Conservation (phyloP, 2,888 invertebrate species). For the Acrobasis repandana region DNA sequence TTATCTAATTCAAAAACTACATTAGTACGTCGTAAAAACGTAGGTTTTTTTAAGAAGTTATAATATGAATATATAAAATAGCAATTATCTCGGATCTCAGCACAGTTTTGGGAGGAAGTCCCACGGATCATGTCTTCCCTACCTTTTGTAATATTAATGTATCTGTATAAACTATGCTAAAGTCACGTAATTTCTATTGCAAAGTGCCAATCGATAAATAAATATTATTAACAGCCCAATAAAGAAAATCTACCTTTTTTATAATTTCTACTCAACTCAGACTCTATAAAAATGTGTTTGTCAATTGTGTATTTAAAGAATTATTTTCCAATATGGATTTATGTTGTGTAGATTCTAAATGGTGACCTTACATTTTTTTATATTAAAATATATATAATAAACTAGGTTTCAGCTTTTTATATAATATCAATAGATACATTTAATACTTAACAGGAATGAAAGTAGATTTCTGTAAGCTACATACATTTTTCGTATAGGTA, state of each 20-base stretch:
- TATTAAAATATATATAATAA: neutral
- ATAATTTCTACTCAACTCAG: neutral
- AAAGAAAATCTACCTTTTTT: neutral
- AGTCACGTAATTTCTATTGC: constrained; percentile 28
- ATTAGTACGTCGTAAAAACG: no score
- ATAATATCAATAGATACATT: neutral
- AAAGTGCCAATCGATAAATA: constrained; percentile 30
- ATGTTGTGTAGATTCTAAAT: no score
- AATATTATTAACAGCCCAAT: no score
- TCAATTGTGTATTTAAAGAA: no score
- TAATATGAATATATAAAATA: no score
- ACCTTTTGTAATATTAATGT: constrained; percentile 33
- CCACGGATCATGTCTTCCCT: constrained; percentile 36
- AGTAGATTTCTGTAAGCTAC: constrained; percentile 7
- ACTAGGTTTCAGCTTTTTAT: neutral
- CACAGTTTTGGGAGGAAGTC: constrained; percentile 30
- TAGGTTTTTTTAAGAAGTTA: no score
- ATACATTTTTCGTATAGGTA: neutral
- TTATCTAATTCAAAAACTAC: no score
- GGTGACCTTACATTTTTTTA: no score
- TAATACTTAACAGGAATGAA: neutral
- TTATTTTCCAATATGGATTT: no score
- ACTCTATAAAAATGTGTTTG: no score
- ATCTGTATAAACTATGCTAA: constrained; percentile 33
- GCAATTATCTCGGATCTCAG: neutral